Evolutionary conservation across 2,888 invertebrate species (phyloP).

Genomic region (Melipona bicolor): DNA sequence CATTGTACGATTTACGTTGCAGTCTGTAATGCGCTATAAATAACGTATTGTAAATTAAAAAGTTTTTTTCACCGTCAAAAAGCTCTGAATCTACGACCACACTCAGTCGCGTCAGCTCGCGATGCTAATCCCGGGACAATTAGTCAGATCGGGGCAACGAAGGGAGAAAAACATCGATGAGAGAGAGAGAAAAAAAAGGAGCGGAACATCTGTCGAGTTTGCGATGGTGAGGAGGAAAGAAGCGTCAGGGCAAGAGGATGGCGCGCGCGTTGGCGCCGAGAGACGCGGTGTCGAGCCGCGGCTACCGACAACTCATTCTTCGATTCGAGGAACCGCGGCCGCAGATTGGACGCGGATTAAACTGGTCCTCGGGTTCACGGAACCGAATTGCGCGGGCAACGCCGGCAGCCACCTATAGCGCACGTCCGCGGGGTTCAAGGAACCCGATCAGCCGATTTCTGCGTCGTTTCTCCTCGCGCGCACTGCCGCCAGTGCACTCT

Average conservation of each 20-base stretch:
- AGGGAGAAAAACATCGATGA: not conserved
- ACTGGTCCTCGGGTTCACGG: constrained; percentile 71
- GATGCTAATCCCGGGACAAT: constrained; percentile 53
- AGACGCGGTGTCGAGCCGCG: constrained; percentile 53
- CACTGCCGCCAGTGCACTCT: constrained; percentile 32
- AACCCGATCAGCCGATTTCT: constrained; percentile 67
- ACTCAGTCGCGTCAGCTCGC: not conserved
- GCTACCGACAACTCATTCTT: constrained; percentile 71
- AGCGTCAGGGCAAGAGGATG: constrained; percentile 47
- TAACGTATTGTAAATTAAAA: no score
- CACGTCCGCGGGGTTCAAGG: constrained; percentile 65
- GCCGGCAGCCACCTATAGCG: constrained; percentile 63
- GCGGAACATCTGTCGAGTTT: constrained; percentile 59
- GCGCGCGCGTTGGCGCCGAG: constrained; percentile 62
- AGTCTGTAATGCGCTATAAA: no score
- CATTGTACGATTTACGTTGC: not conserved
- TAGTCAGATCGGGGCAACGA: constrained; percentile 29
- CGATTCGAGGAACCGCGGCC: constrained; percentile 67
- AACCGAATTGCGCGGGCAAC: constrained; percentile 66
- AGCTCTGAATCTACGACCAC: no score
- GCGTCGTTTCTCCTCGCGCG: constrained; percentile 51
- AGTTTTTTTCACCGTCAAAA: no score
- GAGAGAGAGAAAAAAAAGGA: constrained; percentile 23
- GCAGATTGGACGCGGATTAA: constrained; percentile 71
- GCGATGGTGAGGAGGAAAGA: constrained; percentile 48